A percentile compares a stretch with the other conserved stretches of the same genome.
Evolutionary conservation across 2,888 invertebrate genomes (phyloP).

Genomic region (Agrochola litura): DNA sequence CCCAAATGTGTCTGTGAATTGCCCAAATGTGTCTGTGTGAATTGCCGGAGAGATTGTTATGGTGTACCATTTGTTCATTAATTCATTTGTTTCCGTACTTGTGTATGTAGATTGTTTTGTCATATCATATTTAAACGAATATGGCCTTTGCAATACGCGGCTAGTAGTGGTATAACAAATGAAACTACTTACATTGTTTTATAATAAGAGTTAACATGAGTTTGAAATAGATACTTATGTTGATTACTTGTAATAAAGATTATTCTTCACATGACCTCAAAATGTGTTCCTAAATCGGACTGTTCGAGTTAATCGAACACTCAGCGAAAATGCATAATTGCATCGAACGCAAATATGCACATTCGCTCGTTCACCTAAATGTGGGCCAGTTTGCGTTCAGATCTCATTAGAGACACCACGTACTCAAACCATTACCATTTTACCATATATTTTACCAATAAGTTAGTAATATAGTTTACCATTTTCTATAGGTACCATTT

Average conservation of each 20-base stretch:
- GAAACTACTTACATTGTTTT: background rate
- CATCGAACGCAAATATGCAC: no score
- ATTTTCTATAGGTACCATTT: no score
- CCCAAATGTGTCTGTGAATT: conserved; percentile 32
- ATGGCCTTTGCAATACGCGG: background rate
- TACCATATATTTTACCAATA: no score
- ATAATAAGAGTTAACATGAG: background rate
- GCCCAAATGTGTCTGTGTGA: conserved; percentile 14
- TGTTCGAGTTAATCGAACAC: no score
- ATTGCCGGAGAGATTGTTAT: conserved; percentile 29
- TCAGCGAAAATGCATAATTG: no score
- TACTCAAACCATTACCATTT: no score
- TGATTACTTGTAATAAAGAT: no score
- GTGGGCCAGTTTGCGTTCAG: no score
- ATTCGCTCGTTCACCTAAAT: no score
- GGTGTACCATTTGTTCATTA: conserved; percentile 19
- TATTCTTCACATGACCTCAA: background rate
- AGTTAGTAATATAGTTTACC: no score
- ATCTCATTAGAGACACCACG: no score
- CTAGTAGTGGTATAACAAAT: background rate
- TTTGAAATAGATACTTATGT: background rate
- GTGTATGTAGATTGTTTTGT: conserved; percentile 8
- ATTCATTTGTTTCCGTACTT: background rate
- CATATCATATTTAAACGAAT: background rate
- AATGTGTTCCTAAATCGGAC: background rate